Conservation (phyloP, 2,888 invertebrate species). For the Bombylius discolor region DNA sequence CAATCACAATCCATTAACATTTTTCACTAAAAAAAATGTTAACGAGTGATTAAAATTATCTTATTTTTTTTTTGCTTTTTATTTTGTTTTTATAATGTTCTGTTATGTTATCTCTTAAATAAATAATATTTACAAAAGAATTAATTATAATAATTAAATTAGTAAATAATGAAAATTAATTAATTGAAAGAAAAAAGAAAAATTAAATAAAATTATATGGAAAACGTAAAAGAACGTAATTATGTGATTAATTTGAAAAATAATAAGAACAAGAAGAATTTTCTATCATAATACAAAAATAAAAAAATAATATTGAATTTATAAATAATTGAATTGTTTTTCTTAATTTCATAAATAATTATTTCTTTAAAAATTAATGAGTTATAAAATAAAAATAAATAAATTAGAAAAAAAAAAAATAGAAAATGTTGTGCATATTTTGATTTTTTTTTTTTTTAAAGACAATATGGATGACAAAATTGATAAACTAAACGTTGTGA, state of each 20-base stretch:
- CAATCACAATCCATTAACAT: no score
- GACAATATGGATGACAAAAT: conserved; percentile 89
- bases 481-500: conserved; percentile 98
- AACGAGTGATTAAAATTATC: neutral
- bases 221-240: no score
- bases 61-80: no score
- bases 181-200: no score
- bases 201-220: no score
- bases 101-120: no score
- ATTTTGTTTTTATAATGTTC: no score
- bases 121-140: no score
- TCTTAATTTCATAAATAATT: neutral
- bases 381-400: neutral
- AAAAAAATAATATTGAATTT: neutral
- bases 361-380: neutral
- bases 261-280: no score
- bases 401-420: neutral
- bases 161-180: no score
- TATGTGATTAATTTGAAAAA: no score
- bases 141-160: no score
- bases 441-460: conserved; percentile 38
- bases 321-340: neutral
- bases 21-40: neutral
- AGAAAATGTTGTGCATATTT: neutral
- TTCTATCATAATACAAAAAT: neutral